Evolutionary conservation across 2,113 vertebrate genomes (phyloP).

Genomic region (Lycocorax pyrrhopterus): DNA sequence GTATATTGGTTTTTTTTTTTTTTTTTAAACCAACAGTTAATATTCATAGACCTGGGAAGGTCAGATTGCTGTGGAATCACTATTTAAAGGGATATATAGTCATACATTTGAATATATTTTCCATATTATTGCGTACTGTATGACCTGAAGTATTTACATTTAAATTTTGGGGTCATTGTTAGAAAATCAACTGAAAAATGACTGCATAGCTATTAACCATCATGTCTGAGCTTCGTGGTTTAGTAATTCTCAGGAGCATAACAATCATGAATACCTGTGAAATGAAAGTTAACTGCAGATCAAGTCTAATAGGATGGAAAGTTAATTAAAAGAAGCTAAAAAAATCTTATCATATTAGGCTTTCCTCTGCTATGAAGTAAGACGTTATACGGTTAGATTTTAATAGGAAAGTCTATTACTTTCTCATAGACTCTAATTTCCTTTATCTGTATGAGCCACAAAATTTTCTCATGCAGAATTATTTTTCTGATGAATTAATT

Average conservation of each 20-base stretch:
- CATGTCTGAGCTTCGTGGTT: constrained; percentile 16
- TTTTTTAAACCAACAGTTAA: neutral
- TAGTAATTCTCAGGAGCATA: constrained; percentile 56
- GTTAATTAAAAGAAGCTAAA: constrained; percentile 74
- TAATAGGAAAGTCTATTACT: constrained; percentile 71
- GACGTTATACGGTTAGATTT: constrained; percentile 20
- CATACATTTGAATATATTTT: neutral
- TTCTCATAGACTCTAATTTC: constrained; percentile 69
- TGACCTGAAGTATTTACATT: neutral
- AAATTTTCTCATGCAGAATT: constrained; percentile 39
- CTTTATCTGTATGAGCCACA: constrained; percentile 67
- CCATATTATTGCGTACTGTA: neutral
- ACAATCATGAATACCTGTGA: constrained; percentile 67
- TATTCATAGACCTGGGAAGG: neutral
- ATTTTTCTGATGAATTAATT: constrained; percentile 54
- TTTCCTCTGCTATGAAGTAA: constrained; percentile 48
- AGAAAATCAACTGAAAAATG: constrained; percentile 15
- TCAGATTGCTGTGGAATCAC: neutral
- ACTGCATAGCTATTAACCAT: constrained; percentile 4
- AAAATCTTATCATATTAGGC: constrained; percentile 62
- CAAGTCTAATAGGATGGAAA: constrained; percentile 66
- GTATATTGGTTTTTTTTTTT: neutral
- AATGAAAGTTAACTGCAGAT: constrained; percentile 70
- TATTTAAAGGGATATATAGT: neutral
- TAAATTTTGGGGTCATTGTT: neutral